Conservation (phyloP, 2,797 vertebrate species). For the Spheniscus humboldti region DNA sequence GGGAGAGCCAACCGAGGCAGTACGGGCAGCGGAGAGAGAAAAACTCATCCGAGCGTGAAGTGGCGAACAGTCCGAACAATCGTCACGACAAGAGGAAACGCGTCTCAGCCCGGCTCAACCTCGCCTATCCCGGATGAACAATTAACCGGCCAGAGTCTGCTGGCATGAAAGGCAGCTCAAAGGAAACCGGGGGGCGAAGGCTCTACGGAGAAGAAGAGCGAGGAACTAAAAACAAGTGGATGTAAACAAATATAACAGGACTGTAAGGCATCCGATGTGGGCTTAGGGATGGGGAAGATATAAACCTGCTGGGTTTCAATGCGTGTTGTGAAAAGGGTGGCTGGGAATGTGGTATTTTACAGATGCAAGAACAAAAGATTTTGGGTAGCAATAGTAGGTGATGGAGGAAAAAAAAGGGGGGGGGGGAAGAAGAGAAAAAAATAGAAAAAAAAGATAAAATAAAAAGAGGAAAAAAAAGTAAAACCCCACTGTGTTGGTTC, state of each 20-base stretch:
- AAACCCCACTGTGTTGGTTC: not conserved
- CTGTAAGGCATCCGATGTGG: not conserved
- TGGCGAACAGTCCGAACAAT: not conserved
- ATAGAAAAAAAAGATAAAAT: too few species aligned
- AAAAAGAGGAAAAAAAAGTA: too few species aligned
- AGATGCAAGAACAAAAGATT: not conserved
- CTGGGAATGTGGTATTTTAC: not conserved
- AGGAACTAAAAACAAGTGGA: not conserved
- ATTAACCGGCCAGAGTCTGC: not conserved
- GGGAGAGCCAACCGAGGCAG: not conserved
- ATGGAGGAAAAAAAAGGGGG: fast-evolving
- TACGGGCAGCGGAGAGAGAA: not conserved
- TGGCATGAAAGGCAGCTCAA: not conserved
- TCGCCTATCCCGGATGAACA: not conserved
- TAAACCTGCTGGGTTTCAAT: not conserved
- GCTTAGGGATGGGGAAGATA: not conserved
- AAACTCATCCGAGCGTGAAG: not conserved
- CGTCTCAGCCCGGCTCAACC: not conserved
- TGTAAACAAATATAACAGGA: not conserved
- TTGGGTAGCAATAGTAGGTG: not conserved
- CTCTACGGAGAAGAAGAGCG: not conserved
- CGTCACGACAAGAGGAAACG: not conserved
- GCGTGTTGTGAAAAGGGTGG: not conserved
- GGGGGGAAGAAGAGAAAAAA: not conserved
- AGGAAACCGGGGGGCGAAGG: not conserved